Percentiles rank a stretch among this genome's conserved stretches.
Conservation (phyloP, 2,113 vertebrate genomes). For the Anhinga anhinga region DNA sequence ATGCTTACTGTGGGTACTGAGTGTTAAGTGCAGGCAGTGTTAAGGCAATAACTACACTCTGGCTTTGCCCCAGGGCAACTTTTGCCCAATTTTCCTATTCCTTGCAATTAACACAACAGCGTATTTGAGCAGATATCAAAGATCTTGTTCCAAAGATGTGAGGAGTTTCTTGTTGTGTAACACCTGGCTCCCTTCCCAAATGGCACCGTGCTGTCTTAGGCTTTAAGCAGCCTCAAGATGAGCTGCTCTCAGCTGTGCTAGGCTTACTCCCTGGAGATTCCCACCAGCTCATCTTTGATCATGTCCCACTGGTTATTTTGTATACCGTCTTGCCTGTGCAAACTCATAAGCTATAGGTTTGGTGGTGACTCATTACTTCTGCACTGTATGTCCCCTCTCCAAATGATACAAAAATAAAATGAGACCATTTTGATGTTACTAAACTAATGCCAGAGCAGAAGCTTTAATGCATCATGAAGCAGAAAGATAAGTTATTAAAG, state of each 20-base stretch:
- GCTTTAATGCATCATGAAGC: background rate
- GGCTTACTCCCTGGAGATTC: background rate
- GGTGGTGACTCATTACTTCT: conserved; percentile 17
- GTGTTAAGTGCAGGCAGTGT: background rate
- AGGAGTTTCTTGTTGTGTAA: conserved; percentile 42
- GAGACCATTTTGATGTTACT: background rate
- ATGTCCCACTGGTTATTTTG: background rate
- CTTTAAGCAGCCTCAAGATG: conserved; percentile 38
- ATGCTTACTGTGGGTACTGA: background rate
- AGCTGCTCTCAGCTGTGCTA: background rate
- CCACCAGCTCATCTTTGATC: background rate
- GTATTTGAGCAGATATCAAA: background rate
- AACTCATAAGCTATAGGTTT: background rate
- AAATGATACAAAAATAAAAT: background rate
- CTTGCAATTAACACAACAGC: background rate
- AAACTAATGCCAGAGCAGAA: background rate
- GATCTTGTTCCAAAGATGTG: background rate
- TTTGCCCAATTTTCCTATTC: background rate
- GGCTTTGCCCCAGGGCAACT: background rate
- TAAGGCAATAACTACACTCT: background rate
- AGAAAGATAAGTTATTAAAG: conserved; percentile 20
- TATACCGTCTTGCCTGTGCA: background rate
- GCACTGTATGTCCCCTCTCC: background rate
- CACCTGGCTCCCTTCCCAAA: conserved; percentile 20
- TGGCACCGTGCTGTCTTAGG: conserved; percentile 11